Evolutionary conservation across 2,888 invertebrate genomes (phyloP).

Genomic region (Pyralis farinalis): DNA sequence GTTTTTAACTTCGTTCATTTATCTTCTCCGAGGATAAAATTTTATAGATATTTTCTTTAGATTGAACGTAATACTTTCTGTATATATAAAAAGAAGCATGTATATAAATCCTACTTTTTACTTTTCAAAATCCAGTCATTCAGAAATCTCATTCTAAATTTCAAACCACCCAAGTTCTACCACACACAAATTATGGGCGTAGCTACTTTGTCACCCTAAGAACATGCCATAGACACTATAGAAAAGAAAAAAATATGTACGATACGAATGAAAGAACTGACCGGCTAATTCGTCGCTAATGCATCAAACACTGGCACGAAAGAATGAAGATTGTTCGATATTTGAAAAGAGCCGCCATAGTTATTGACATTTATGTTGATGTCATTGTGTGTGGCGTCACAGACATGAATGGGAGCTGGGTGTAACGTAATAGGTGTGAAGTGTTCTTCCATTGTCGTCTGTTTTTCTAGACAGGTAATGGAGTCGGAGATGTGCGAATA

Average conservation of each 20-base stretch:
- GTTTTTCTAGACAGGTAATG: conserved; percentile 54
- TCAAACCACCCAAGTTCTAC: conserved; percentile 65
- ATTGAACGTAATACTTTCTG: not conserved
- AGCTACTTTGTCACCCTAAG: conserved; percentile 66
- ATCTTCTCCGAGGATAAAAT: conserved; percentile 19
- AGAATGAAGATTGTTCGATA: conserved; percentile 60
- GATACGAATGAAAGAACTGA: conserved; percentile 51
- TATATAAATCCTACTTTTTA: not conserved
- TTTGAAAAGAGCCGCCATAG: conserved; percentile 53
- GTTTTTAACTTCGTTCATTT: conserved; percentile 29
- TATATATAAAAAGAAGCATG: not conserved
- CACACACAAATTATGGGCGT: conserved; percentile 74
- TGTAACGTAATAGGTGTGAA: conserved; percentile 77
- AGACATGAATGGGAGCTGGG: conserved; percentile 62
- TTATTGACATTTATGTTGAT: conserved; percentile 72
- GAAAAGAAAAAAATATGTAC: conserved; percentile 45
- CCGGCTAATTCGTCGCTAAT: conserved; percentile 76
- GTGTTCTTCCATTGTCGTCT: conserved; percentile 62
- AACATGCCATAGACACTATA: conserved; percentile 51
- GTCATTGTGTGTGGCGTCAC: conserved; percentile 74
- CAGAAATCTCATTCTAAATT: conserved; percentile 9
- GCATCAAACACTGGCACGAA: conserved; percentile 61
- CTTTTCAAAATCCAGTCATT: conserved; percentile 1
- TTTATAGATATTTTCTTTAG: not conserved
- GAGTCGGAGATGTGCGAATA: conserved; percentile 42